These are phyloP conservation scores for Plebejus melissa DNA, from an alignment of 2,888 invertebrate genomes.

Conservation along the genomic window DNA sequence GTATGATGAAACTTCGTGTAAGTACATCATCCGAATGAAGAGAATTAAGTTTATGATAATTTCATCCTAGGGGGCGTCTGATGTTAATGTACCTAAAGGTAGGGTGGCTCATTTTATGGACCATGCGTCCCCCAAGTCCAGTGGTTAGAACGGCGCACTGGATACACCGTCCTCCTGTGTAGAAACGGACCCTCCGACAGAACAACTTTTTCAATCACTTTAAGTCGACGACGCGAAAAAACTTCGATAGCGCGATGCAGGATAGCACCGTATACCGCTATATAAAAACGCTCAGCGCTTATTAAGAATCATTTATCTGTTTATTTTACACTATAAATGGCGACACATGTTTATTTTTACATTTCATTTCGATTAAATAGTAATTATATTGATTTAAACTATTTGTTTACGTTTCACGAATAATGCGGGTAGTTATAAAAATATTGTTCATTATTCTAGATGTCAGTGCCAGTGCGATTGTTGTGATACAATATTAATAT, in stretches of 20 bases:
- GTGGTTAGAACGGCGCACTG: conserved; percentile 9
- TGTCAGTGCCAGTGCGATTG: not conserved
- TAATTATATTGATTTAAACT: not conserved
- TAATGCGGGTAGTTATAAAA: not conserved
- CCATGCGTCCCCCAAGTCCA: conserved; percentile 2
- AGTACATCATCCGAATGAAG: too few species aligned
- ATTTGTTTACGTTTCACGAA: not conserved
- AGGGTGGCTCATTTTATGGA: not conserved
- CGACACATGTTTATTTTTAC: not conserved
- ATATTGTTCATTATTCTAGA: not conserved
- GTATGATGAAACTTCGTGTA: too few species aligned
- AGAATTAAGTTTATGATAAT: too few species aligned
- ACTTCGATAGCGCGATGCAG: conserved; percentile 17
- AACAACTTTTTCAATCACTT: not conserved
- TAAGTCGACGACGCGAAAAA: not conserved
- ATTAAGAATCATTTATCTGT: too few species aligned
- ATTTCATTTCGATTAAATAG: not conserved
- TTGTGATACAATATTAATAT: not conserved
- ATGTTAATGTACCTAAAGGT: too few species aligned
- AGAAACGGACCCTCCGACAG: conserved; percentile 8
- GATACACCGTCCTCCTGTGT: conserved; percentile 9
- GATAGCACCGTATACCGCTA: not conserved
- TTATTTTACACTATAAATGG: not conserved
- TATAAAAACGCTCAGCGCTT: not conserved
- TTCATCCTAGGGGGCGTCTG: too few species aligned